phyloP scores from a whole-genome alignment of 1,140 invertebrate species.

The Drosophila tristis region DNA sequence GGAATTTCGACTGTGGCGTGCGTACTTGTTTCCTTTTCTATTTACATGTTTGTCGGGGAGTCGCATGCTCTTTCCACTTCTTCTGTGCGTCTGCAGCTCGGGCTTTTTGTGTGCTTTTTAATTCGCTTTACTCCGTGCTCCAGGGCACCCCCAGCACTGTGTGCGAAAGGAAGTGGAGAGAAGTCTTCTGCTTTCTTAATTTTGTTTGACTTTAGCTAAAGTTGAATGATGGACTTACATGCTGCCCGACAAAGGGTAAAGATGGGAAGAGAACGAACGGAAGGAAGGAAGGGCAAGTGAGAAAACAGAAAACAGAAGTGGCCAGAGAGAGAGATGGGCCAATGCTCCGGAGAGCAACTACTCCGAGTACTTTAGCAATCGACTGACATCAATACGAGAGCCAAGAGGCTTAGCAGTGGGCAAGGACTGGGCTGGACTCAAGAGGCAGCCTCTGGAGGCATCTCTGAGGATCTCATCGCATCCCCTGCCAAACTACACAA shows the following conservation, averaged over 20 bases:
- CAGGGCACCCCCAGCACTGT: constrained; percentile 58
- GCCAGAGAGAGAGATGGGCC: constrained; percentile 11
- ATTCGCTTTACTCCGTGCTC: constrained; percentile 66
- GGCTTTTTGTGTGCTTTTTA: constrained; percentile 63
- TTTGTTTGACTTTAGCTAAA: constrained; percentile 78
- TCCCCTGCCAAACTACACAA: background rate
- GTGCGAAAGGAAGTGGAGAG: background rate
- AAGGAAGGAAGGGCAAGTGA: constrained; percentile 41
- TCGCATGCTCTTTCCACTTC: constrained; percentile 7
- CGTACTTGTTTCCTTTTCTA: constrained; percentile 17
- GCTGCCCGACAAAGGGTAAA: constrained; percentile 46
- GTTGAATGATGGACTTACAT: constrained; percentile 73
- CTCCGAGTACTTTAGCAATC: constrained; percentile 70
- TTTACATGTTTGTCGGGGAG: constrained; percentile 45
- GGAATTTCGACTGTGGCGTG: too few relatives aligned
- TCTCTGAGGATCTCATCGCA: constrained; percentile 32
- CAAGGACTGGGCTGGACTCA: constrained; percentile 13
- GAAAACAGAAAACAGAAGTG: background rate
- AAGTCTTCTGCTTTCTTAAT: constrained; percentile 50
- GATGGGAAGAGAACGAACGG: too few relatives aligned
- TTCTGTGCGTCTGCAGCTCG: constrained; percentile 35
- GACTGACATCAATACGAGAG: constrained; percentile 68
- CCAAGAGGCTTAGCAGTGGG: constrained; percentile 28
- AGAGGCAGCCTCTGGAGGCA: constrained; percentile 6
- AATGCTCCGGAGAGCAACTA: constrained; percentile 32